Evolutionary conservation across 2,113 vertebrate species (phyloP).

Genomic region (Psilopogon haemacephalus): DNA sequence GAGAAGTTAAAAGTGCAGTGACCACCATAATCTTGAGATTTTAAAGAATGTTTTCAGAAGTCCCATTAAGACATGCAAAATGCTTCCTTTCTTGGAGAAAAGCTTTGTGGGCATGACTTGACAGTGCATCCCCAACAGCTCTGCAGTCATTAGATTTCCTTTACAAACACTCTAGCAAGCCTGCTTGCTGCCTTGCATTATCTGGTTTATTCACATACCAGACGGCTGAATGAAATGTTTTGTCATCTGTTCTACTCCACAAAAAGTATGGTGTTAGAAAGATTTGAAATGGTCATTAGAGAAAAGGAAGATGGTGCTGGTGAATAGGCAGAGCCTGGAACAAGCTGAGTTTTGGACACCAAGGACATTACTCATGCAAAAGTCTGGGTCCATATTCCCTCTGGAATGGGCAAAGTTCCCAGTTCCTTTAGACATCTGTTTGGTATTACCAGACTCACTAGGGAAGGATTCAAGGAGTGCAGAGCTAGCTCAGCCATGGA

Average conservation of each 20-base stretch:
- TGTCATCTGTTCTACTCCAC: neutral
- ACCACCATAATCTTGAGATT: neutral
- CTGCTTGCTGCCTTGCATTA: neutral
- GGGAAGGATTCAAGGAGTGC: conserved; percentile 32
- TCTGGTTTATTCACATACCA: neutral
- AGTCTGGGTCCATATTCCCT: neutral
- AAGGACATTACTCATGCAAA: conserved; percentile 51
- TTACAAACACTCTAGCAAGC: neutral
- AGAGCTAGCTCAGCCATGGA: neutral
- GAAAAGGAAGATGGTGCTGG: conserved; percentile 15
- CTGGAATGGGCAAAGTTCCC: conserved; percentile 50
- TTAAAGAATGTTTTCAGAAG: neutral
- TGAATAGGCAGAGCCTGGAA: conserved; percentile 15
- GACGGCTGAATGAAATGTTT: accelerated
- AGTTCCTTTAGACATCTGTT: conserved; percentile 57
- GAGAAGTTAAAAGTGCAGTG: neutral
- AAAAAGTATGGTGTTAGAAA: neutral
- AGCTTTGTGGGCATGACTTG: neutral
- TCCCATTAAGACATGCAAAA: neutral
- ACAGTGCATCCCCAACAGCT: neutral
- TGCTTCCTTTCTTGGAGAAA: neutral
- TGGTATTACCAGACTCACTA: conserved; percentile 35
- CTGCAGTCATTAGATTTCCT: neutral
- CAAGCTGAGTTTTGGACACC: conserved; percentile 39
- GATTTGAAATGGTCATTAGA: neutral